Base-by-base conservation (phyloP, 1,140 invertebrate species). In the Scylla paramamosain region DNA sequence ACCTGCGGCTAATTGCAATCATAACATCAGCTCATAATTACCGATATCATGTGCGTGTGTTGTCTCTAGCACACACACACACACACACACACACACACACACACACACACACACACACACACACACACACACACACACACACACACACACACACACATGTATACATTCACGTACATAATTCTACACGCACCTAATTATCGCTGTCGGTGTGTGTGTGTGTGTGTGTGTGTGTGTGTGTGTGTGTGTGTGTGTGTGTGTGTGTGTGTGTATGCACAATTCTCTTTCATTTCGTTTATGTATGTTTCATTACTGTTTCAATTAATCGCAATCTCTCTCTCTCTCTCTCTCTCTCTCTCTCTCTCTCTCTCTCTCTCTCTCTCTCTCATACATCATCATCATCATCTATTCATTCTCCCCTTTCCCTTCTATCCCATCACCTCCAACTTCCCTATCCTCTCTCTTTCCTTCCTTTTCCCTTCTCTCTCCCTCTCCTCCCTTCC, bases 81-180 rank as follows among this genome's bases (percentile, higher is more conserved):
- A 59, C 52, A 59, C 52, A 59, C 52, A 59, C 52, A 59, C 52
- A 59, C 52, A 59, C 52, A 59, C 52, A 59, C 52, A 59, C 52
- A 59, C 52, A 59, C 52, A 59, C 52, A 59, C 84, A 39, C 84
- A 31, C 39, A 87, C 84, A 28, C 39, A 87, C 84, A 87, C 84
- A 87, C 29, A 87, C 87, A 39, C 32, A 88, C 52, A 59, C 52
- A 59, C 52, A 59, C 10, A 48, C 89, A 48, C 89, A 16, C 89
- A 91, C 89, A 91, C 45, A 91, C 89, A 91, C 45, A 91, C 89
- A 91, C 89, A 91, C 10, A 48, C 46, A 7, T 14, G 46, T 48
- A 48, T 14, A 14, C 14, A 48, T 4, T 48, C 46, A 48, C 46
- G 52, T 59, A 59, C 87, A 39, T 16, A 39, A 31, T n/a, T 25